phyloP scores from a whole-genome alignment of 2,113 vertebrate genomes.

The Megaceryle torquata region DNA sequence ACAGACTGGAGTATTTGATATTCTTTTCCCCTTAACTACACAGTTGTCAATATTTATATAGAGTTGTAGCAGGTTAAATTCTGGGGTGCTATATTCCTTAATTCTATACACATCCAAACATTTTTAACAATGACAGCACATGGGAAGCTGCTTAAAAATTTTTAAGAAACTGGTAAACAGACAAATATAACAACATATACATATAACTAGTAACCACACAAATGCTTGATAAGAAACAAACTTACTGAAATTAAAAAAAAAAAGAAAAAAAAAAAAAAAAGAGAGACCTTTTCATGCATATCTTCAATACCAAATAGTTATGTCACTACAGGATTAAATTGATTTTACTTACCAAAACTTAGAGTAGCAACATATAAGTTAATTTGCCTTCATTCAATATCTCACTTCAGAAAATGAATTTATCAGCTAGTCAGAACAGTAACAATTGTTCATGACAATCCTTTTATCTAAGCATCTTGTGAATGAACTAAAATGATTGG shows the following conservation, averaged over 20 bases:
- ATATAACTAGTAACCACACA: neutral
- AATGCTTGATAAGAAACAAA: neutral
- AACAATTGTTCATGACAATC: neutral
- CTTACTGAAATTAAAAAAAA: neutral
- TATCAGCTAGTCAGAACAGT: neutral
- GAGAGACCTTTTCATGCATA: neutral
- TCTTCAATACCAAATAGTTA: neutral
- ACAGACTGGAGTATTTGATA: neutral
- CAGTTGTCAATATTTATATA: neutral
- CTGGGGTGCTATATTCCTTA: neutral
- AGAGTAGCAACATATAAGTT: neutral
- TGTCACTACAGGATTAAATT: neutral
- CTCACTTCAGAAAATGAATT: neutral
- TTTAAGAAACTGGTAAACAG: neutral
- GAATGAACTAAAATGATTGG: neutral
- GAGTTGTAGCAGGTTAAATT: neutral
- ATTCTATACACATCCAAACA: neutral
- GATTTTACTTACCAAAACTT: neutral
- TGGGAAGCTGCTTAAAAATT: neutral
- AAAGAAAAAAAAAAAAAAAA: neutral
- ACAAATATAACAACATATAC: too few relatives aligned
- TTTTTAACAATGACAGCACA: neutral
- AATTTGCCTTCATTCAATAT: neutral
- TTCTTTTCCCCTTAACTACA: neutral
- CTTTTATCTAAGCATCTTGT: neutral